Percentiles rank a stretch among this genome's conserved stretches.
Evolutionary conservation across 2,888 invertebrate species (phyloP).

Genomic region (Timema cristinae): DNA sequence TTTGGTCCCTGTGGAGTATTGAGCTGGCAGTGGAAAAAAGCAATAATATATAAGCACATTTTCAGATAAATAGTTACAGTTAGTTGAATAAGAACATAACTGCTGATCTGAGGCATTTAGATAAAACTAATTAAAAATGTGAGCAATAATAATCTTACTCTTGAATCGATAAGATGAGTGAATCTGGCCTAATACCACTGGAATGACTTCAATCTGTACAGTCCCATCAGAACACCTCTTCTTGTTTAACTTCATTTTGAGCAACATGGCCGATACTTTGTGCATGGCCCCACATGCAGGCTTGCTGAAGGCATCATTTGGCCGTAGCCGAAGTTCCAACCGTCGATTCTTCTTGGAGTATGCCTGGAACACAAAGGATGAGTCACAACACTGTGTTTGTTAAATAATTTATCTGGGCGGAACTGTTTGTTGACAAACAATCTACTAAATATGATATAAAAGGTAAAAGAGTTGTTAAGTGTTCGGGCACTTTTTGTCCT

Average conservation of each 20-base stretch:
- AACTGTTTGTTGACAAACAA: no score
- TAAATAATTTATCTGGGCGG: no score
- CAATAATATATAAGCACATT: no score
- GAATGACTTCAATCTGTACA: slow-evolving; percentile 13
- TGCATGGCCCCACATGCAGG: slow-evolving; percentile 67
- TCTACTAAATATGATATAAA: no score
- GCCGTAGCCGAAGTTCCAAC: slow-evolving; percentile 72
- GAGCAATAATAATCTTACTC: slow-evolving; percentile 47
- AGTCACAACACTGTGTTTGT: no score
- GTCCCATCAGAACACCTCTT: slow-evolving; percentile 37
- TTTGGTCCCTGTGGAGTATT: no score
- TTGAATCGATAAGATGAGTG: slow-evolving; percentile 61
- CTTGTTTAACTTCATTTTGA: slow-evolving; percentile 65
- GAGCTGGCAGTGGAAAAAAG: no score
- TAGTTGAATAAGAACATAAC: slow-evolving; percentile 10
- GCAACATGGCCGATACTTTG: slow-evolving; percentile 62
- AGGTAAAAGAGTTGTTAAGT: no score
- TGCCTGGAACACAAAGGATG: slow-evolving; percentile 42
- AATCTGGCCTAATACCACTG: slow-evolving; percentile 49
- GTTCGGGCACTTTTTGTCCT: no score
- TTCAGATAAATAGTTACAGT: not conserved
- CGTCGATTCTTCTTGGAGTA: slow-evolving; percentile 56
- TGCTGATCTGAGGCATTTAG: not conserved
- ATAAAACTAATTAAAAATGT: not conserved
- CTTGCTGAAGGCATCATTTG: slow-evolving; percentile 76